phyloP scores from a whole-genome alignment of 2,113 vertebrate genomes.

The Camelus bactrianus region DNA sequence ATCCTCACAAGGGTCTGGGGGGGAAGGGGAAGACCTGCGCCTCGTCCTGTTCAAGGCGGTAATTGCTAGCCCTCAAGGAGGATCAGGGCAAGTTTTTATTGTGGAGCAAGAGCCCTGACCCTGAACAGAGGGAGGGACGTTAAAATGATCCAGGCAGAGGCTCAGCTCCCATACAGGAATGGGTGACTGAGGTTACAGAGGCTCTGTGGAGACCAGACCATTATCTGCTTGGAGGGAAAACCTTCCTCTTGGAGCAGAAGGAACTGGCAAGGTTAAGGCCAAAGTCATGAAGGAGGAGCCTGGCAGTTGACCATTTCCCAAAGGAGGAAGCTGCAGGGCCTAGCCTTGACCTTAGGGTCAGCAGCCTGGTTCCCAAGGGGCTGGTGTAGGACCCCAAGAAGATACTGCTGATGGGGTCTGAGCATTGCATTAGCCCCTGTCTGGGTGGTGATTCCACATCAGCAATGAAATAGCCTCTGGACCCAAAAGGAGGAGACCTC shows the following conservation, averaged over 20 bases:
- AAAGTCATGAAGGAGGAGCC: no score
- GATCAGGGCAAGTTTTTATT: neutral
- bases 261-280: neutral
- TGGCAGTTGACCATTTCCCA: neutral
- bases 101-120: neutral
- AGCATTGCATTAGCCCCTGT: neutral
- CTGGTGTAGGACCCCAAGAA: neutral
- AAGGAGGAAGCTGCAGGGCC: neutral
- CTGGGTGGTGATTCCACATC: neutral
- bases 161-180: neutral
- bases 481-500: neutral
- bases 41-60: neutral
- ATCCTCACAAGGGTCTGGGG: neutral
- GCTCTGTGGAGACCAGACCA: neutral
- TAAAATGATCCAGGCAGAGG: neutral
- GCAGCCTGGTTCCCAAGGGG: no score
- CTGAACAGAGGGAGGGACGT: neutral
- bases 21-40: accelerated
- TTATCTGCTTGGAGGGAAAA: neutral
- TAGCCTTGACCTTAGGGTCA: neutral
- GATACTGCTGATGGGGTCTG: neutral
- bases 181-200: neutral
- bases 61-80: neutral
- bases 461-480: conserved; percentile 17
- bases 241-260: neutral